Base-by-base conservation (phyloP, 1,140 invertebrate species). In the Liolophura sinensis region DNA sequence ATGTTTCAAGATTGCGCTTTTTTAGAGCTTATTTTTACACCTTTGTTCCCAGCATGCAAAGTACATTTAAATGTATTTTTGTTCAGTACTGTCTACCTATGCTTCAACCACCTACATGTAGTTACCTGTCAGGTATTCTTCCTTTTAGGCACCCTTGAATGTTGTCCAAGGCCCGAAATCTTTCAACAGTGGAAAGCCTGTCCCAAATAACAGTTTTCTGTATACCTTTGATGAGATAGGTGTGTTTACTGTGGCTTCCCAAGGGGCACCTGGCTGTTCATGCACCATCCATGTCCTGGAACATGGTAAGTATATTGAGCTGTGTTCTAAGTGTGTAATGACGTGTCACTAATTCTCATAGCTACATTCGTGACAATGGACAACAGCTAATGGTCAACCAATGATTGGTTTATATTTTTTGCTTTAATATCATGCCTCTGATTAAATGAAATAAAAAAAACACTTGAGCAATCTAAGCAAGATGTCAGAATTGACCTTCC, bases 201-300 rank as follows among this genome's bases (percentile, higher is more conserved):
- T 82, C 9, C 49, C 62, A n/a, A 78, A 80, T 56, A 81, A 80
- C 72, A 81, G 78, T 65, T 85, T 83, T 68, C 71, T 83, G 40
- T 82, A 84, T 70, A 83, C 80, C 6, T 85, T 85, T 76, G 80
- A 84, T 65, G 78, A 82, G 25, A 64, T 68, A n/a, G 83, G 83
- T 20, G 69, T 65, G 25, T 84, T 76, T 69, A 77, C 77, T 60
- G 83, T 85, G 1, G 77, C 77, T 11, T 85, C 84, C 20, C 78
- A 83, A 68, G 82, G 84, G 55, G 78, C 82, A 60, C 81, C 80
- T 55, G 80, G 78, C 12, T 82, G 73, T 68, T 77, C 74, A 22
- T 81, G 81, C 60, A 74, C 72, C 31, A 65, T 83, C 14, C 65
- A 70, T 46, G 75, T 83, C 52, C 68, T 79, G 31, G 67, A 73